Evolutionary conservation across 2,113 vertebrate species (phyloP).

Genomic region (Microcebus tavaratra): DNA sequence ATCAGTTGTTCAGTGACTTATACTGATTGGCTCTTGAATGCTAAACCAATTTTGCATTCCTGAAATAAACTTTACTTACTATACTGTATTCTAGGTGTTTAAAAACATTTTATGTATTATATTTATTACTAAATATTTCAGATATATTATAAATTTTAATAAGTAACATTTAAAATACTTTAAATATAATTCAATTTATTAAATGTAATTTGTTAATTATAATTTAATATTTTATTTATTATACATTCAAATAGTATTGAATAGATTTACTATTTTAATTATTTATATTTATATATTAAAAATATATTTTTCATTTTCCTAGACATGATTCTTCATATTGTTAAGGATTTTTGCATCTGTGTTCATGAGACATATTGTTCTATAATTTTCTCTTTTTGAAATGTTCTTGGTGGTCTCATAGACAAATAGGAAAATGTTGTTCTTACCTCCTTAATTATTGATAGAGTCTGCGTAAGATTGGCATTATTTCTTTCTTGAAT

Average conservation of each 20-base stretch:
- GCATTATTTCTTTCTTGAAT: not conserved
- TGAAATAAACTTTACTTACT: not conserved
- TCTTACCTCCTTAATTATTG: no score
- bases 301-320: not conserved
- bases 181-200: not conserved
- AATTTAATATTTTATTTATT: not conserved
- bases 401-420: not conserved
- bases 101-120: not conserved
- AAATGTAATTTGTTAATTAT: not conserved
- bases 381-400: not conserved
- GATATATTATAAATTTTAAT: not conserved
- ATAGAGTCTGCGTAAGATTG: not conserved
- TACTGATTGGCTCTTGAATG: not conserved
- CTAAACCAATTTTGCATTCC: not conserved
- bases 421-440: not conserved
- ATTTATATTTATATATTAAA: not conserved
- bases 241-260: not conserved
- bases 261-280: not conserved
- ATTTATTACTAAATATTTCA: slow-evolving; percentile 18
- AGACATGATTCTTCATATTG: not conserved
- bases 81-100: not conserved
- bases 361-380: not conserved
- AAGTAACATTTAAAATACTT: not conserved
- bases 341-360: not conserved
- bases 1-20: not conserved